Evolutionary conservation across 1,140 invertebrate genomes (phyloP).

Genomic region (Zaprionus nigranus): DNA sequence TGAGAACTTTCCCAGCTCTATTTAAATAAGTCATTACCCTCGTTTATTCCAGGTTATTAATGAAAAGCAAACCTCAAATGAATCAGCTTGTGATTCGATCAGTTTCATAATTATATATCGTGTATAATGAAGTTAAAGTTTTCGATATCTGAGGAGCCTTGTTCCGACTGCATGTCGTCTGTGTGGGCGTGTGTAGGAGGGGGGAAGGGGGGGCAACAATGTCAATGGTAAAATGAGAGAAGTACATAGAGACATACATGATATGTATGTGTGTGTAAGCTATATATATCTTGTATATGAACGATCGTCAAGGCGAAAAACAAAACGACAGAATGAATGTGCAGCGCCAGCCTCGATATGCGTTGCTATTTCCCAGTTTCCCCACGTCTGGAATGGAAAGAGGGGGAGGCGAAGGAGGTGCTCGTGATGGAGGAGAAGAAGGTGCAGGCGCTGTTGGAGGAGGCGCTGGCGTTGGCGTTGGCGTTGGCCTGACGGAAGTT

Average conservation of each 20-base stretch:
- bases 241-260: neutral
- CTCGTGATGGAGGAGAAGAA: neutral
- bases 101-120: constrained; percentile 27
- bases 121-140: constrained; percentile 37
- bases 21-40: neutral
- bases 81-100: constrained; percentile 35
- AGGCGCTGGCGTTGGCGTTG: constrained; percentile 15
- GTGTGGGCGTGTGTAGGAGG: constrained; percentile 26
- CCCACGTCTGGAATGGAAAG: constrained; percentile 10
- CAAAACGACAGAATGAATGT: constrained; percentile 54
- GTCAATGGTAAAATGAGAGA: constrained; percentile 25
- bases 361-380: constrained; percentile 38
- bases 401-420: neutral
- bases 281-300: neutral
- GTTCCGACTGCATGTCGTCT: constrained; percentile 26
- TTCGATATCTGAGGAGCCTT: constrained; percentile 42
- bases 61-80: constrained; percentile 9
- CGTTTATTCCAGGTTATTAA: neutral
- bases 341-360: constrained; percentile 54
- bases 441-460: constrained; percentile 9
- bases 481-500: constrained; percentile 64
- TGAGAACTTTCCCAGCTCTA: neutral
- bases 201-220: constrained; percentile 32
- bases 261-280: neutral
- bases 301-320: constrained; percentile 51